Evolutionary conservation across 1,140 invertebrate species (phyloP), one percentile per base, ranked within the genome.

Genomic region (Agraylea sexmaculata): DNA sequence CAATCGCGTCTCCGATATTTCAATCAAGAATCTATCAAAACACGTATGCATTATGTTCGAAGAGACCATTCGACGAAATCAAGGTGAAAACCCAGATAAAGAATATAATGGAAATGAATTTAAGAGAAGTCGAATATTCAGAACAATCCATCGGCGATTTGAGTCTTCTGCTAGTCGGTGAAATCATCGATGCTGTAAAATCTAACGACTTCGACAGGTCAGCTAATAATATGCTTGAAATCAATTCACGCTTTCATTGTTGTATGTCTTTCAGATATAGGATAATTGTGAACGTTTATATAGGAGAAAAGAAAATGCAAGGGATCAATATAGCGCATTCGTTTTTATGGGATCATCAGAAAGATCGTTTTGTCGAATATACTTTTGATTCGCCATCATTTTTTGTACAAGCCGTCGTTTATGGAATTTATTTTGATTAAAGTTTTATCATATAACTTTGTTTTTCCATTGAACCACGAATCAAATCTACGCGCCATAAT

Each of bases 351-450:
- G 74, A 78, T 49, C 38, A 58, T 25, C 59, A 71, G 37, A 62
- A 66, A 36, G 75, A 78, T 46, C 58, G 53, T 15, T 75, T 69
- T 47, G 71, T 64, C 2, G 52, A 55, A 4, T 58, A 66, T 47
- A 55, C 62, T 15, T 66, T 66, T 48, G 73, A 78, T 51, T 74
- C 66, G 49, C 57, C 58, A 18, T 56, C 69, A 32, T 58, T 74
- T 15, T 73, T 60, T 49, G 71, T 66, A 11, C 59, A 69, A 41
- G 69, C 66, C 3, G 57, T 69, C 11, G 70, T 74, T 25, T 69
- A 69, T 50, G 73, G 63, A 19, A 46, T 74, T 21, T 74, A 78
- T 56, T 73, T 73, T 46, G 74, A 78, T 53, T 73, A 54, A 65
- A 22, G 28, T 15, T 37, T 11, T 23, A 10, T n/a, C 8, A 17